Base-by-base conservation (phyloP, 2,797 vertebrate species). In the Sebastes baramenuke region DNA sequence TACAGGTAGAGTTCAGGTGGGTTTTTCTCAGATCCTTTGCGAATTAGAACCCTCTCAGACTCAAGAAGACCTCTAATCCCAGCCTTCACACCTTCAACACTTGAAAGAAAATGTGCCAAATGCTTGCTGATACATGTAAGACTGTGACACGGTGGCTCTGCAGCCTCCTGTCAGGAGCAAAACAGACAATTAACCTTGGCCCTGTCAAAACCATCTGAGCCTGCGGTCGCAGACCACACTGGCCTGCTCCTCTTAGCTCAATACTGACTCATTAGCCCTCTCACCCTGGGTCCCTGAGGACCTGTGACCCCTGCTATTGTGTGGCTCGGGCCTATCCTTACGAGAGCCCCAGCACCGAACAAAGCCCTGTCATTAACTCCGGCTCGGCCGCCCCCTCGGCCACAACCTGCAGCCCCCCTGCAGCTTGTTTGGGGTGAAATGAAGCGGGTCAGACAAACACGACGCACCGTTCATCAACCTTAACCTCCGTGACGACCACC, bases 301-400 rank as follows among this genome's bases (percentile, higher is more conserved):
- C 88, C 87, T 83, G 73, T 91, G 89, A 93, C 91, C 91, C 82
- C 14, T 3, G 67, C 86, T 79, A 83, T 92, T 92, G 90, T 92
- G 81, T 84, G 79, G 77, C 79, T 68, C 4, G 3, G 77, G 27
- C 88, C 86, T 74, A 38, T 84, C 80, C 78, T 54, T 66, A 80
- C 49, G 30, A 75, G 83, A 87, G 79, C 76, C 78, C 67, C 29
- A 49, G 60, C 18, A 10, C 58, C 29, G 1, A 85, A 93, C 90
- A 94, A 93, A 93, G 88, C 87, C 80, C 25, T 36, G 83, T 89
- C 90, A 91, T 93, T 91, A 90, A 88, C 87, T 91, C 85, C 24
- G 25, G 73, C 88, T 82, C 10, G 38, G 74, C 83, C 71, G 79
- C 79, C 79, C 82, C 75, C 65, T 77, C n/a, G 12, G 75, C 87